phyloP scores from a whole-genome alignment of 2,888 invertebrate genomes.

The Chelonus formosanus region DNA sequence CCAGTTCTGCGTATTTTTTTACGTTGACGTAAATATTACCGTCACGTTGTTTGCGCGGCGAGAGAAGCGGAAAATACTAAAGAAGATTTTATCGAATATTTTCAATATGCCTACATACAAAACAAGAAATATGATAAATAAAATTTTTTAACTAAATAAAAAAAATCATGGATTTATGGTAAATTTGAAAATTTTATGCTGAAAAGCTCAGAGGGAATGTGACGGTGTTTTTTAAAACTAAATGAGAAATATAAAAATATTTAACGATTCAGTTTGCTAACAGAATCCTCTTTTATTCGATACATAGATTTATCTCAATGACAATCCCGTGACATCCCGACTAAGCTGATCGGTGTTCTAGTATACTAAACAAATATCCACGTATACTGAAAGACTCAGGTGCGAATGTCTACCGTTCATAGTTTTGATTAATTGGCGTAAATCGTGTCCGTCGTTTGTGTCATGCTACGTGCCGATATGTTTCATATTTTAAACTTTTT shows the following conservation, averaged over 20 bases:
- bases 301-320: slow-evolving; percentile 30
- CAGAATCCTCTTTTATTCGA: slow-evolving; percentile 27
- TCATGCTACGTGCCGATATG: slow-evolving; percentile 32
- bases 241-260: slow-evolving; percentile 12
- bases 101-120: slow-evolving; percentile 56
- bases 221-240: too few relatives aligned
- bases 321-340: slow-evolving; percentile 22
- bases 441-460: slow-evolving; percentile 40
- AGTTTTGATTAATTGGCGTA: slow-evolving; percentile 41
- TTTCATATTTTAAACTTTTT: slow-evolving; percentile 29
- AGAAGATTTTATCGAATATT: slow-evolving; percentile 57
- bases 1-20: slow-evolving; percentile 24
- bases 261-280: slow-evolving; percentile 28
- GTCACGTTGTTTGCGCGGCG: slow-evolving; percentile 30
- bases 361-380: slow-evolving; percentile 60
- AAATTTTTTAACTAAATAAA: slow-evolving; percentile 30
- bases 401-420: slow-evolving; percentile 50
- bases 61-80: slow-evolving; percentile 38
- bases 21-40: slow-evolving; percentile 16
- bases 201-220: too few relatives aligned
- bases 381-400: slow-evolving; percentile 64
- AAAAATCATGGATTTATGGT: slow-evolving; percentile 31
- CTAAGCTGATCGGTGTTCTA: slow-evolving; percentile 50
- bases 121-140: slow-evolving; percentile 35
- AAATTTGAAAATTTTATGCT: slow-evolving; percentile 8